A percentile compares a stretch with the other conserved stretches of the same genome.
Conservation (phyloP, 2,888 invertebrate species). For the Drosophila quinaria region DNA sequence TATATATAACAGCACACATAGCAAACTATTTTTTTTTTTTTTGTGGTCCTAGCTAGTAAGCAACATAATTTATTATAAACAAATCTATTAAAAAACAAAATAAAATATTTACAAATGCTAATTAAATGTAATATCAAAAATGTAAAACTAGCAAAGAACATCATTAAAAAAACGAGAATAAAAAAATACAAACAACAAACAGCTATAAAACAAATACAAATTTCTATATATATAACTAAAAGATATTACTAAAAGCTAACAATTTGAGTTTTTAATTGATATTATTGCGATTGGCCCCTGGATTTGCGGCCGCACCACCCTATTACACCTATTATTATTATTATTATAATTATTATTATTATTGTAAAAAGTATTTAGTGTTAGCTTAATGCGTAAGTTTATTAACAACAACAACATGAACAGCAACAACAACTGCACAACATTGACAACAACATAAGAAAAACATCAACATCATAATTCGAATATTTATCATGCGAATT, state of each 20-base stretch:
- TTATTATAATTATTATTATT: slow-evolving; percentile 69
- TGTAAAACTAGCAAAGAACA: slow-evolving; percentile 60
- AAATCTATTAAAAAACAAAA: slow-evolving; percentile 48
- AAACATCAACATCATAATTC: slow-evolving; percentile 31
- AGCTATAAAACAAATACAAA: slow-evolving; percentile 63
- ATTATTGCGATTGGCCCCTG: slow-evolving; percentile 60
- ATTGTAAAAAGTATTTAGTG: slow-evolving; percentile 84
- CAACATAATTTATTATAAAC: slow-evolving; percentile 77
- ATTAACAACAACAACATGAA: slow-evolving; percentile 51
- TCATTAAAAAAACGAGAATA: slow-evolving; percentile 13
- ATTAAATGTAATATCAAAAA: slow-evolving; percentile 75
- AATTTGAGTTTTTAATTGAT: slow-evolving; percentile 65
- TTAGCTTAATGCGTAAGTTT: slow-evolving; percentile 84
- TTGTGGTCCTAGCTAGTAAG: slow-evolving; percentile 77
- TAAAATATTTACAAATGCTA: slow-evolving; percentile 58
- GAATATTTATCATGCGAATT: slow-evolving; percentile 39
- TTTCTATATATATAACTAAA: slow-evolving; percentile 53
- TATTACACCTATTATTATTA: slow-evolving; percentile 53
- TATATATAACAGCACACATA: slow-evolving; percentile 58
- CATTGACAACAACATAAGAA: slow-evolving; percentile 28
- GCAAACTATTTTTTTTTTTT: slow-evolving; percentile 78
- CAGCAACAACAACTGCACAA: slow-evolving; percentile 43
- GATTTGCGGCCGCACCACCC: slow-evolving; percentile 48
- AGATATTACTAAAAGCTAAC: slow-evolving; percentile 51
- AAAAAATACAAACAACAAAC: slow-evolving; percentile 36